A percentile compares a stretch with the other conserved stretches of the same genome.
phyloP scores from a whole-genome alignment of 2,113 vertebrate species.

The Synodontis membranacea region DNA sequence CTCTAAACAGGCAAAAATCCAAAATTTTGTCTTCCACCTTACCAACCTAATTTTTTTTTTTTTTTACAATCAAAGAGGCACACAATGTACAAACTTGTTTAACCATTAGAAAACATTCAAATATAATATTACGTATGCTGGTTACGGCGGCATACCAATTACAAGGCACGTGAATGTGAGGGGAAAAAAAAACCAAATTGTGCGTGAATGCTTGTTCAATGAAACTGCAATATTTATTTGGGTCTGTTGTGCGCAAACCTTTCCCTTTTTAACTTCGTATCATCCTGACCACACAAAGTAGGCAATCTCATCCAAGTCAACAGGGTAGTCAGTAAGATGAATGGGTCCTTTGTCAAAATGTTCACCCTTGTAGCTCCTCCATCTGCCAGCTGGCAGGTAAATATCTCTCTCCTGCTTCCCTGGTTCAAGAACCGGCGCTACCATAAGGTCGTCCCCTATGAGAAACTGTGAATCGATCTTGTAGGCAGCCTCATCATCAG shows the following conservation, averaged over 20 bases:
- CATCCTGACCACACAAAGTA: constrained; percentile 78
- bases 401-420: constrained; percentile 93
- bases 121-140: not conserved
- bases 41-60: not conserved
- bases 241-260: not conserved
- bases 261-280: constrained; percentile 22
- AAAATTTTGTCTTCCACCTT: not conserved
- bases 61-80: not conserved
- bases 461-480: constrained; percentile 94
- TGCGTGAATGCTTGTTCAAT: not conserved
- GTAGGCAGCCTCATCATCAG: constrained; percentile 79
- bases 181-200: not conserved
- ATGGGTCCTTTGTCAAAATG: constrained; percentile 85
- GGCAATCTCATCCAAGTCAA: constrained; percentile 88
- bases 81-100: not conserved
- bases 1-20: not conserved
- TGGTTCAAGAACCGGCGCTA: constrained; percentile 91
- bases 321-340: constrained; percentile 85
- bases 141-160: not conserved
- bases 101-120: not conserved
- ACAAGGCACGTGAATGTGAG: not conserved
- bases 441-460: constrained; percentile 92
- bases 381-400: constrained; percentile 89
- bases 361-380: constrained; percentile 92
- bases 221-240: not conserved